phyloP scores from a whole-genome alignment of 2,888 invertebrate species.

The Eudasyphora cyanicolor region DNA sequence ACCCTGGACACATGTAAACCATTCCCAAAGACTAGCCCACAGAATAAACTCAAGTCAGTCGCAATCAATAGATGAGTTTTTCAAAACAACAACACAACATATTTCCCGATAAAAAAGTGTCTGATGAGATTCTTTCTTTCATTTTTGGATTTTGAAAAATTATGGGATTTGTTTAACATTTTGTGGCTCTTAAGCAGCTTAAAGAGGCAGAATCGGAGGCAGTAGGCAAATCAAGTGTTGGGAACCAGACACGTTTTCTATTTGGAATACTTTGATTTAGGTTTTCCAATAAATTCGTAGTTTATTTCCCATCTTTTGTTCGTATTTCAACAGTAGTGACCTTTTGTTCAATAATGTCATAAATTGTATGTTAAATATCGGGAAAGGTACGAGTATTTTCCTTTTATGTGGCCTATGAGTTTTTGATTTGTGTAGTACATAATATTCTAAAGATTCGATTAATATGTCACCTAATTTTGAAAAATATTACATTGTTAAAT shows the following conservation, averaged over 20 bases:
- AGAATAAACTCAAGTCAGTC: too few relatives aligned
- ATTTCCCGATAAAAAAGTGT: conserved; percentile 16
- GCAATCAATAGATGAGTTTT: conserved; percentile 2
- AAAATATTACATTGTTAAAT: too few relatives aligned
- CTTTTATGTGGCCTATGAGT: too few relatives aligned
- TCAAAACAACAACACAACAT: too few relatives aligned
- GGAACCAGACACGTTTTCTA: neutral
- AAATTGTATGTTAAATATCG: conserved; percentile 21
- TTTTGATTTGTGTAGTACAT: neutral
- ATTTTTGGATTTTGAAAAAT: neutral
- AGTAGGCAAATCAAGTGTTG: conserved; percentile 17
- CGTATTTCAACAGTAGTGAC: conserved; percentile 2
- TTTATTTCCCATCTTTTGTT: neutral
- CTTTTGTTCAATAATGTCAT: conserved; percentile 14
- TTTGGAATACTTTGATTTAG: conserved; percentile 6
- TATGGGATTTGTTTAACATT: conserved; percentile 2
- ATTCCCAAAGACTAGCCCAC: neutral
- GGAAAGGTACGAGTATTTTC: too few relatives aligned
- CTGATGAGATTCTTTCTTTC: conserved; percentile 2
- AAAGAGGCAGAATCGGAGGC: too few relatives aligned
- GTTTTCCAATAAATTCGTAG: neutral
- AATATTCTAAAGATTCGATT: too few relatives aligned
- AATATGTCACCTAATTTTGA: neutral
- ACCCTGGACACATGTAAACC: neutral
- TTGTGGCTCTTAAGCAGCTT: conserved; percentile 17